phyloP scores from a whole-genome alignment of 2,113 vertebrate genomes.

The Crypturellus undulatus region DNA sequence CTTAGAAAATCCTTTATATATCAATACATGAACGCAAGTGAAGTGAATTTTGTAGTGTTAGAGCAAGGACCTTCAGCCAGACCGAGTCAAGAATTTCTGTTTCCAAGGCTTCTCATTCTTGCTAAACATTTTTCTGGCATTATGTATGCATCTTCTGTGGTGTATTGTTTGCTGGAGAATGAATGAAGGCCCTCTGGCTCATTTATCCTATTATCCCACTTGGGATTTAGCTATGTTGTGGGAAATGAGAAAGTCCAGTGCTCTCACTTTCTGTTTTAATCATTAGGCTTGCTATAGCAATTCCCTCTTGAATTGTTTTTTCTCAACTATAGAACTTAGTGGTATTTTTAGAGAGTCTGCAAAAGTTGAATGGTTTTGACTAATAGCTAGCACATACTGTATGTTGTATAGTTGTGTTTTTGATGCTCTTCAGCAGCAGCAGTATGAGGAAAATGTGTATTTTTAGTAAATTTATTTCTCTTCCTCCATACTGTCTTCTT shows the following conservation, averaged over 20 bases:
- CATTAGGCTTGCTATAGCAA: not conserved
- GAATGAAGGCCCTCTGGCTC: slow-evolving; percentile 28
- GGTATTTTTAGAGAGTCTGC: not conserved
- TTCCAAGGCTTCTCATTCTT: slow-evolving; percentile 56
- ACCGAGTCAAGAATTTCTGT: slow-evolving; percentile 48
- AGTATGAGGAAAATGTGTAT: not conserved
- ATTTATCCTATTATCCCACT: slow-evolving; percentile 36
- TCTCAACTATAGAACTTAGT: not conserved
- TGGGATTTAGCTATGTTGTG: slow-evolving; percentile 23
- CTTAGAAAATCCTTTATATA: slow-evolving; percentile 43
- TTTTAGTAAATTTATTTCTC: not conserved
- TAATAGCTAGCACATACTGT: not conserved
- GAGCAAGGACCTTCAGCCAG: slow-evolving; percentile 39
- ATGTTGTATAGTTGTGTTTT: not conserved
- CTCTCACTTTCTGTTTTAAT: slow-evolving; percentile 31
- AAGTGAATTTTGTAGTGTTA: not conserved
- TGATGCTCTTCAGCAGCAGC: not conserved
- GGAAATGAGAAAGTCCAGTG: slow-evolving; percentile 15
- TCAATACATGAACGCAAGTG: slow-evolving; percentile 32
- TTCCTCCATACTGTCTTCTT: not conserved
- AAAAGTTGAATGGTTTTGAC: not conserved
- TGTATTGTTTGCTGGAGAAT: slow-evolving; percentile 11
- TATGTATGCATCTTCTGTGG: slow-evolving; percentile 61
- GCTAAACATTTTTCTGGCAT: slow-evolving; percentile 7
- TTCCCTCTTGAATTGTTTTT: not conserved